These are phyloP conservation scores for Micoletzkya japonica DNA, from an alignment of 2,888 invertebrate species.

Conservation along the genomic window DNA sequence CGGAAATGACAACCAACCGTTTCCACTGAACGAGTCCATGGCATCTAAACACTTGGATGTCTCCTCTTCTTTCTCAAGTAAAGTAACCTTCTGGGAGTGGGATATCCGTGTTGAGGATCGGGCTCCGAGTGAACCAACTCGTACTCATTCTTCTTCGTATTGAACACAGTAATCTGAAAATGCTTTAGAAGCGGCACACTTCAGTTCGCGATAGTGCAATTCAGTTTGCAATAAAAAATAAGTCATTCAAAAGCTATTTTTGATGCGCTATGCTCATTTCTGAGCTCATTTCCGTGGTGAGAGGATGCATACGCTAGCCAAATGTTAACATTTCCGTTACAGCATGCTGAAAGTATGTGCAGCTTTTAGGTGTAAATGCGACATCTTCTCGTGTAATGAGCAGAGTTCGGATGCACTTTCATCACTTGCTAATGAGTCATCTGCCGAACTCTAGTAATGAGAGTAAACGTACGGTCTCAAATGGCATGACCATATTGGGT, in stretches of 20 bases:
- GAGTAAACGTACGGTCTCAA: slow-evolving; percentile 6
- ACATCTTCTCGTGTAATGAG: no score
- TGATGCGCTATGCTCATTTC: no score
- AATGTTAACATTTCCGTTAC: no score
- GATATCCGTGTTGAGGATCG: slow-evolving; percentile 19
- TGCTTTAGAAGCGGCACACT: no score
- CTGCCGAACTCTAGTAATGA: no score
- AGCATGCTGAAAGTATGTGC: no score
- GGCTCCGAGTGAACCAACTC: neutral
- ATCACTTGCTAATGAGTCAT: no score
- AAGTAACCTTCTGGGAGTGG: slow-evolving; percentile 9
- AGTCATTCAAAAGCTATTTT: no score
- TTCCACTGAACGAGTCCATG: slow-evolving; percentile 19
- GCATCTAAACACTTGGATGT: slow-evolving; percentile 1
- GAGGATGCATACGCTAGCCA: neutral
- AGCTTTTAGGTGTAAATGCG: no score
- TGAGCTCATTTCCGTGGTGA: neutral
- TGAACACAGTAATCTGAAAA: slow-evolving; percentile 14
- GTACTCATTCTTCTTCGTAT: neutral
- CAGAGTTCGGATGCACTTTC: no score
- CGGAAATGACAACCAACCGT: slow-evolving; percentile 18
- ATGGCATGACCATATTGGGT: neutral
- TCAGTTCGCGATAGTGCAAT: no score
- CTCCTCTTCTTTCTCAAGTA: neutral
- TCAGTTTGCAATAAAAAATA: no score